Evolutionary conservation across 2,113 vertebrate genomes (phyloP), one percentile per base, ranked within the genome.

Genomic region (Zootoca vivipara): DNA sequence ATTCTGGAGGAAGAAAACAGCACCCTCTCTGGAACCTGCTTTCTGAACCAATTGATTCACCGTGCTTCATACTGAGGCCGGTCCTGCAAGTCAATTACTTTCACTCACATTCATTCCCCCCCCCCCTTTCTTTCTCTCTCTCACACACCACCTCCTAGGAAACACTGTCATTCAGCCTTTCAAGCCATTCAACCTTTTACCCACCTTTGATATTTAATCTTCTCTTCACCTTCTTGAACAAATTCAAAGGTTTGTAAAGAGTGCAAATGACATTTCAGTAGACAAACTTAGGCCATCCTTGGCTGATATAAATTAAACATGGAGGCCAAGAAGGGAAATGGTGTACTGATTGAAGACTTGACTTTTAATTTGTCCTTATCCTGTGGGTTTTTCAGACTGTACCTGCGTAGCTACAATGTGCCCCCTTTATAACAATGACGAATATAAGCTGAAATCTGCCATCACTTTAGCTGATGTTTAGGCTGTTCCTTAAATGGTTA

Each of bases 201-300:
- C 65, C 33, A 2, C 79, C 58, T 38, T 38, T 82, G 58, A 26
- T 81, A 81, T 81, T 81, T 90, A 86, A 92, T 56, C 28, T 42
- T 20, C 0, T 28, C 62, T 84, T 26, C 91, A 73, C 20, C 74
- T 87, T 90, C 88, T 86, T 42, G 7, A 35, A 87, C n/a, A 82
- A 80, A 86, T 80, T 33, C 46, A 86, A 65, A 90, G 0, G 0
- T 74, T 24, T n/a, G 20, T 85, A 30, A 89, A 0, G 0, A 28
- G 16, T 83, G 22, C 67, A 88, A 88, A 33, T 91, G 75, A 78
- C 77, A 75, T 85, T 30, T 74, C 28, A 18, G 67, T 75, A 67
- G 24, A 46, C 3, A 33, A 65, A 26, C n/a, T 40, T 40, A 20
- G 35, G 5, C 40, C 75, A 1, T 88, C 78, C 70, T 81, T 73